These are phyloP conservation scores for Pammene aurita DNA, from an alignment of 2,888 invertebrate species.

Conservation along the genomic window DNA sequence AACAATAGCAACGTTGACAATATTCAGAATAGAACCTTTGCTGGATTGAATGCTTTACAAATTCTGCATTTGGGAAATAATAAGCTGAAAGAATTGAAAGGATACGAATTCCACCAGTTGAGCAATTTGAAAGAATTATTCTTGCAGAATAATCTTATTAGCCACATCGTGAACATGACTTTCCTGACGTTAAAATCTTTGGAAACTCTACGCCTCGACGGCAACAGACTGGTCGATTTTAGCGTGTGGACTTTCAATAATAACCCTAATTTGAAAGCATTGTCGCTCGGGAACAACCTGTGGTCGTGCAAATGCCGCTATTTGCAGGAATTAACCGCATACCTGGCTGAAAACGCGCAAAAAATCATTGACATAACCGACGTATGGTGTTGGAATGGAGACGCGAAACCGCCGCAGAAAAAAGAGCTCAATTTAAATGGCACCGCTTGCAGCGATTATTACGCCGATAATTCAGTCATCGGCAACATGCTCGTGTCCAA, in stretches of 20 bases:
- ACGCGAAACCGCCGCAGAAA: slow-evolving; percentile 88
- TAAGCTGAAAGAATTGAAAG: slow-evolving; percentile 89
- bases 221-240: slow-evolving; percentile 91
- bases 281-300: slow-evolving; percentile 91
- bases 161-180: slow-evolving; percentile 90
- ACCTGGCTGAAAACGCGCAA: slow-evolving; percentile 91
- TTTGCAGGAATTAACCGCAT: slow-evolving; percentile 91
- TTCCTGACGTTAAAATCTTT: slow-evolving; percentile 90
- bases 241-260: slow-evolving; percentile 89
- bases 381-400: slow-evolving; percentile 91
- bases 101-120: slow-evolving; percentile 93
- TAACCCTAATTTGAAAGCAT: slow-evolving; percentile 87
- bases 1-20: slow-evolving; percentile 93
- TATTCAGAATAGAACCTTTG: slow-evolving; percentile 95
- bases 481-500: slow-evolving; percentile 92
- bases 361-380: slow-evolving; percentile 91
- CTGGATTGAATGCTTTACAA: slow-evolving; percentile 90
- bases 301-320: slow-evolving; percentile 97
- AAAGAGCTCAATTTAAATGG: slow-evolving; percentile 92
- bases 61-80: slow-evolving; percentile 94
- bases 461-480: slow-evolving; percentile 91
- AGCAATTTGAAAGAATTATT: slow-evolving; percentile 91
- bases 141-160: slow-evolving; percentile 92
- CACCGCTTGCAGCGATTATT: slow-evolving; percentile 93
- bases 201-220: slow-evolving; percentile 91